Evolutionary conservation across 2,797 vertebrate species (phyloP).

Genomic region (Halcyon chelicuti): DNA sequence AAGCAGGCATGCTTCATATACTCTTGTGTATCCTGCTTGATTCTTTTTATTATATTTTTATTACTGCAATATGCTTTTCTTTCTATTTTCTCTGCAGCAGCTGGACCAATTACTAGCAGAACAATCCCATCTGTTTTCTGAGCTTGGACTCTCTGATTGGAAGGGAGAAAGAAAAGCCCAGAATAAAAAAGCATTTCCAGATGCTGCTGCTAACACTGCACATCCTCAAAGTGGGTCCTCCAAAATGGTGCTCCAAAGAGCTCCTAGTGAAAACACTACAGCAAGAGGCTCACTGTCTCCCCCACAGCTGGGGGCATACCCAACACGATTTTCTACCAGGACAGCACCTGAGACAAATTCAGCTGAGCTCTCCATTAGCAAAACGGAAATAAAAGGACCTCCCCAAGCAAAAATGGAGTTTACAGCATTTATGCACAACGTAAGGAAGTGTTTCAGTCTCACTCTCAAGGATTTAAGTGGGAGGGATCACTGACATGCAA

Average conservation of each 20-base stretch:
- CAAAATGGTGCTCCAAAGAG: neutral
- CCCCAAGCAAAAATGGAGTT: constrained; percentile 20
- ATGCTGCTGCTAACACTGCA: neutral
- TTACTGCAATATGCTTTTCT: constrained; percentile 25
- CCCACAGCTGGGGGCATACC: neutral
- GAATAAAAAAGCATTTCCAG: neutral
- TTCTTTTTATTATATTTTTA: constrained; percentile 61
- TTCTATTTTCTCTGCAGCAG: constrained; percentile 66
- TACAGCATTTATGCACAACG: constrained; percentile 8
- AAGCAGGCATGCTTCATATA: constrained; percentile 26
- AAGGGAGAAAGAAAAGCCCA: constrained; percentile 18
- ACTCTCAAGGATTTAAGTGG: neutral
- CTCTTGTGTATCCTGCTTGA: constrained; percentile 22
- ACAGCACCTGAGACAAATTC: neutral
- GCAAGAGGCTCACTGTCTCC: neutral
- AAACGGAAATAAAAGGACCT: constrained; percentile 2
- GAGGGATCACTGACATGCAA: rapidly evolving
- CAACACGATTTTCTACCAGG: neutral
- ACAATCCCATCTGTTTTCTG: constrained; percentile 44
- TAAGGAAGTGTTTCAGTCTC: constrained; percentile 11
- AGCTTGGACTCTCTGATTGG: constrained; percentile 49
- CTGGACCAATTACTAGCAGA: constrained; percentile 70
- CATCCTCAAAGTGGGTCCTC: neutral
- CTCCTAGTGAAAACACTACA: neutral
- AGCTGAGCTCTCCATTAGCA: neutral